Evolutionary conservation across 2,888 invertebrate genomes (phyloP).

Genomic region (Leptarthrus brevirostris): DNA sequence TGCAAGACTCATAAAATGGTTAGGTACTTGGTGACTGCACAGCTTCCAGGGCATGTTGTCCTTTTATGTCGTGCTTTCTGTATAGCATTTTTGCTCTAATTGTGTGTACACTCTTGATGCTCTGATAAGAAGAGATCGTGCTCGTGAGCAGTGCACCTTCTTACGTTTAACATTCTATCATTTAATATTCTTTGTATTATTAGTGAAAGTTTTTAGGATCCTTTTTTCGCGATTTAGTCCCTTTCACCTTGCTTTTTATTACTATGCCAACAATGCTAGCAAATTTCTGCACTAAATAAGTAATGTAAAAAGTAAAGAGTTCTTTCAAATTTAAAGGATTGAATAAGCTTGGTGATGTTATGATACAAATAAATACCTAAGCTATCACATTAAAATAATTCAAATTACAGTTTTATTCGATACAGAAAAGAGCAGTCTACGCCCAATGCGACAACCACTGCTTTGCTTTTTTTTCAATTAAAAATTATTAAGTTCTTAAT

Average conservation of each 20-base stretch:
- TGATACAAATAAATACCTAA: too few relatives aligned
- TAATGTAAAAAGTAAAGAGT: too few relatives aligned
- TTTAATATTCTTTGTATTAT: constrained; percentile 34
- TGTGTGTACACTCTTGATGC: constrained; percentile 41
- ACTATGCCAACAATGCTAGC: too few relatives aligned
- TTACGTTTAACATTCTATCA: constrained; percentile 33
- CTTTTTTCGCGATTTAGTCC: neutral
- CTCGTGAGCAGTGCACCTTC: neutral
- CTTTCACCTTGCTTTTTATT: neutral
- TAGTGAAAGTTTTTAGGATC: constrained; percentile 33
- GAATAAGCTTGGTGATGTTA: too few relatives aligned
- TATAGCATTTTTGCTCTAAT: constrained; percentile 30
- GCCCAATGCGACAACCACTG: too few relatives aligned
- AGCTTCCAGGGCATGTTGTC: constrained; percentile 37
- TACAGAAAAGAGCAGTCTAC: too few relatives aligned
- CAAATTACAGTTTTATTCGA: too few relatives aligned
- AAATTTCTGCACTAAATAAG: too few relatives aligned
- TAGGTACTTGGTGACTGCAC: constrained; percentile 39
- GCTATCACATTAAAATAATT: too few relatives aligned
- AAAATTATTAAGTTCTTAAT: too few relatives aligned
- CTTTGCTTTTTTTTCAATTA: too few relatives aligned
- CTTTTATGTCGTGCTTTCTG: constrained; percentile 30
- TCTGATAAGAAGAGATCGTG: constrained; percentile 18
- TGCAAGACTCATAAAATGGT: constrained; percentile 38
- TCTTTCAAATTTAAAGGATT: too few relatives aligned